Conservation (phyloP, 37 sponge, comb jelly and placozoan species). For the Aplysina aerophoba region DNA sequence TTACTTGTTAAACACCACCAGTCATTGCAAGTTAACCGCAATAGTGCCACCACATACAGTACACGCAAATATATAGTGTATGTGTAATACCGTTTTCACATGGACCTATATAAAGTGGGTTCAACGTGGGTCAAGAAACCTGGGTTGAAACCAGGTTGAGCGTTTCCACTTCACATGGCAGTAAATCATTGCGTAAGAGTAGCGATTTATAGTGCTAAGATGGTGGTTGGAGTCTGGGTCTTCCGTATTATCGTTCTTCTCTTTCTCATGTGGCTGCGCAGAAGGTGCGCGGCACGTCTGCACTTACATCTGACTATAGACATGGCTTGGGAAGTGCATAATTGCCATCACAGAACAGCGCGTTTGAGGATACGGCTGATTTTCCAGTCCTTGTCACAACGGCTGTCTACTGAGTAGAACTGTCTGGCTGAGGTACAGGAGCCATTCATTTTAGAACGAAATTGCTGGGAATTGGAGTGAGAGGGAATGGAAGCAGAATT, state of each 20-base stretch:
- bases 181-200: not conserved
- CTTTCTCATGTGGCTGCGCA: not conserved
- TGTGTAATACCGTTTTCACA: slow-evolving; percentile 17
- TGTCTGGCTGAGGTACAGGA: not conserved
- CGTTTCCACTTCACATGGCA: slow-evolving; percentile 1
- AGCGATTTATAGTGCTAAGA: too few species aligned
- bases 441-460: slow-evolving; percentile 1
- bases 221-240: not conserved
- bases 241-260: not conserved
- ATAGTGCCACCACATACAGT: too few species aligned
- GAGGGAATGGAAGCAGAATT: slow-evolving; percentile 38
- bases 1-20: too few species aligned
- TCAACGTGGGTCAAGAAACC: not conserved
- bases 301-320: not conserved
- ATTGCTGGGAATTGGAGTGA: slow-evolving; percentile 32
- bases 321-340: not conserved
- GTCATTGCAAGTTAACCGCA: too few species aligned
- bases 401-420: too few species aligned
- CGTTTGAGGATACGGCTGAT: not conserved
- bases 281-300: not conserved
- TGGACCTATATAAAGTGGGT: not conserved
- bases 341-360: not conserved
- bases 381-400: too few species aligned
- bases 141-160: not conserved
- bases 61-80: too few species aligned